Conservation (phyloP, 2,113 vertebrate genomes). For the Ageneiosus marmoratus region DNA sequence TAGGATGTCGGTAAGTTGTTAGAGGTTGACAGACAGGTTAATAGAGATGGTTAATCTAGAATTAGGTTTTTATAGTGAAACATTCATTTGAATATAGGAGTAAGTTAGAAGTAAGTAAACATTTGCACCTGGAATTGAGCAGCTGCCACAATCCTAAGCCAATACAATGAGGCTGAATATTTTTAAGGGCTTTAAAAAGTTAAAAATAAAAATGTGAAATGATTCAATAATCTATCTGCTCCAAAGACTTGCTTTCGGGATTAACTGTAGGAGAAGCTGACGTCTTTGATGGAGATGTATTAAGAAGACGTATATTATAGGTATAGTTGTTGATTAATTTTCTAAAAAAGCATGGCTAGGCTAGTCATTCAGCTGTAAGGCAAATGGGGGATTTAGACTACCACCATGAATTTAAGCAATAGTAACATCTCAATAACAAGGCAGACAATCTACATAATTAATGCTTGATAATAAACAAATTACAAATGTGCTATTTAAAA, state of each 20-base stretch:
- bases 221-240: neutral
- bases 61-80: neutral
- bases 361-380: neutral
- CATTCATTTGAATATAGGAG: constrained; percentile 41
- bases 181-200: constrained; percentile 2
- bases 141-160: constrained; percentile 11
- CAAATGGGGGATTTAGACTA: neutral
- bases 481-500: neutral
- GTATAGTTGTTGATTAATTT: neutral
- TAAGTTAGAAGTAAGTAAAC: constrained; percentile 45
- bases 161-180: neutral
- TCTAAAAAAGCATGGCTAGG: neutral
- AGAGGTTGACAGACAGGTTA: constrained; percentile 1
- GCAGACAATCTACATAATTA: neutral
- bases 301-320: neutral
- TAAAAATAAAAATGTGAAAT: neutral
- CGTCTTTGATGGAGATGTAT: neutral
- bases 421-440: neutral
- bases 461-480: neutral
- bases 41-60: constrained; percentile 2
- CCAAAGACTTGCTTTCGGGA: neutral
- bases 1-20: neutral
- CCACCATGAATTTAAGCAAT: neutral
- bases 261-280: neutral
- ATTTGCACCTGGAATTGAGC: constrained; percentile 61